Evolutionary conservation across 2,888 invertebrate species (phyloP).

Genomic region (Tigriopus californicus): DNA sequence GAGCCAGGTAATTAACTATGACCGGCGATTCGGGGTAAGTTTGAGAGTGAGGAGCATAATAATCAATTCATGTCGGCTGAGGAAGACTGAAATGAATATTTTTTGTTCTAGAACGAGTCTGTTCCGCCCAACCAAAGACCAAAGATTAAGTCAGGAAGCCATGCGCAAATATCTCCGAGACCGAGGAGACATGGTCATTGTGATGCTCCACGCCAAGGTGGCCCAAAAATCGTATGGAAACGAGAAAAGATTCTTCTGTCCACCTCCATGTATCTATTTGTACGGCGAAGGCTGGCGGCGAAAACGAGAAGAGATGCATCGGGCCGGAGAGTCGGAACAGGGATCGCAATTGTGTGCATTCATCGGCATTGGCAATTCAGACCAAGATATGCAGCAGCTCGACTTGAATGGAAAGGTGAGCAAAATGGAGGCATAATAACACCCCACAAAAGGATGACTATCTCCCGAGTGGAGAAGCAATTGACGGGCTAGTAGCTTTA

Average conservation of each 20-base stretch:
- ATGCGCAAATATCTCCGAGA: slow-evolving; percentile 93
- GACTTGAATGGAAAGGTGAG: slow-evolving; percentile 78
- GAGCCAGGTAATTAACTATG: too few species aligned
- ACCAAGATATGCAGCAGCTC: slow-evolving; percentile 96
- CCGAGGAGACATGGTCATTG: slow-evolving; percentile 83
- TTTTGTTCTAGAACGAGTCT: too few species aligned
- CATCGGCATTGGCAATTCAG: slow-evolving; percentile 94
- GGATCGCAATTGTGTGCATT: slow-evolving; percentile 92
- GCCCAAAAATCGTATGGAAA: slow-evolving; percentile 99
- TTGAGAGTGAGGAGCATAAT: too few species aligned
- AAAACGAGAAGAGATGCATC: slow-evolving; percentile 76
- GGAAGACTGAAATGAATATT: too few species aligned
- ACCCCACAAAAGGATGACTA: not conserved
- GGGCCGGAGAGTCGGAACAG: slow-evolving; percentile 72
- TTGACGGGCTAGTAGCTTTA: not conserved
- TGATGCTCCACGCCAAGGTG: slow-evolving; percentile 95
- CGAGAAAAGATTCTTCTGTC: slow-evolving; percentile 94
- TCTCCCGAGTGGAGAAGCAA: not conserved
- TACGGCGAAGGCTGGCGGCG: slow-evolving; percentile 96
- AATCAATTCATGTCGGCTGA: too few species aligned
- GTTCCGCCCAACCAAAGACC: slow-evolving; percentile 37
- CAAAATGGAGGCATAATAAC: not conserved
- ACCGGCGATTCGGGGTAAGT: too few species aligned
- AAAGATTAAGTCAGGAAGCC: slow-evolving; percentile 64
- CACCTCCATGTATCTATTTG: slow-evolving; percentile 95